phyloP scores from a whole-genome alignment of 1,140 invertebrate species.

The Bombyx mandarina region DNA sequence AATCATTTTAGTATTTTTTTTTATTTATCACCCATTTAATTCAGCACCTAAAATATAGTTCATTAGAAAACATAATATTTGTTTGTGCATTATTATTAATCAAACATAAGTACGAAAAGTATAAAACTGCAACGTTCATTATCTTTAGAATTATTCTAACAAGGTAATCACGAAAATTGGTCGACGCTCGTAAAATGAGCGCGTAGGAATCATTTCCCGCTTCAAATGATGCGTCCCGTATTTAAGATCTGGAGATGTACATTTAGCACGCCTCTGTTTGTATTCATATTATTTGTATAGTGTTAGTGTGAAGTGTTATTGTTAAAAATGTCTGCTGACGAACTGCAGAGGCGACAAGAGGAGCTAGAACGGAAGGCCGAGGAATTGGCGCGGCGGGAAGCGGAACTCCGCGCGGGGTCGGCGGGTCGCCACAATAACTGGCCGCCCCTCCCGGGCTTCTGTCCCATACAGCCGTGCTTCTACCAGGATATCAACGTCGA shows the following conservation, averaged over 20 bases:
- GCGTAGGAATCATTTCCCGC: conserved; percentile 14
- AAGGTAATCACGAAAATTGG: neutral
- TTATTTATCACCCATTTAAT: no score
- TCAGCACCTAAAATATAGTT: no score
- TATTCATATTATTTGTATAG: no score
- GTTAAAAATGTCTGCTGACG: conserved; percentile 17
- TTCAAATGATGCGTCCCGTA: neutral
- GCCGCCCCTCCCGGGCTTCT: conserved; percentile 94
- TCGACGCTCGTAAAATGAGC: conserved; percentile 6
- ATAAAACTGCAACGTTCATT: no score
- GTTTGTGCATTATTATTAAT: no score
- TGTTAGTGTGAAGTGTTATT: neutral
- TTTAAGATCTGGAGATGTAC: neutral
- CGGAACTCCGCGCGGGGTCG: conserved; percentile 82
- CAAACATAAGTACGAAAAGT: no score
- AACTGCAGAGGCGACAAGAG: conserved; percentile 81
- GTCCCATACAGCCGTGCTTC: conserved; percentile 97
- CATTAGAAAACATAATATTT: no score
- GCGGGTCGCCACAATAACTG: conserved; percentile 94
- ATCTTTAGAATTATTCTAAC: neutral
- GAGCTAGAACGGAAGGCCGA: conserved; percentile 89
- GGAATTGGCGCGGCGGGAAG: conserved; percentile 90
- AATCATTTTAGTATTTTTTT: no score
- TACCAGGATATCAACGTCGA: conserved; percentile 99
- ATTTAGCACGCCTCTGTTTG: no score